Conservation (phyloP, 2,797 vertebrate genomes). For the Bovichtus variegatus region DNA sequence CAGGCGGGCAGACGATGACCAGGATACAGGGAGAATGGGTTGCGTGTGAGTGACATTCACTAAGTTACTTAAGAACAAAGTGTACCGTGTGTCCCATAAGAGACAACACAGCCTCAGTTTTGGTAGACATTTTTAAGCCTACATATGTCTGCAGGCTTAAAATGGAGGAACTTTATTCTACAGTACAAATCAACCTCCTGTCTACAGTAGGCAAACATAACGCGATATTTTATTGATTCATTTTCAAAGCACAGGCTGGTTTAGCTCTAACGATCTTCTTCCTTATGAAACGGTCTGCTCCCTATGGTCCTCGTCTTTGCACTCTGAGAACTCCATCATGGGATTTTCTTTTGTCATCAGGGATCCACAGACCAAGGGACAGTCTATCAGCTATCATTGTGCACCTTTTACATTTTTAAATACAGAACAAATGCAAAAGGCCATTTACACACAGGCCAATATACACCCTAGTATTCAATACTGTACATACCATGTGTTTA, state of each 20-base stretch:
- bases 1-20: conserved; percentile 36
- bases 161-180: neutral
- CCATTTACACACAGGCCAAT: too few species aligned
- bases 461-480: too few species aligned
- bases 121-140: neutral
- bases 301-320: too few species aligned
- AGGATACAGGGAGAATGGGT: neutral
- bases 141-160: neutral
- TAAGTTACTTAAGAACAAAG: conserved; percentile 22
- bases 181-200: neutral
- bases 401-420: too few species aligned
- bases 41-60: neutral
- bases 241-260: conserved; percentile 1
- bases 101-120: neutral
- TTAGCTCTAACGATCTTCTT: neutral
- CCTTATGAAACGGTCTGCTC: neutral
- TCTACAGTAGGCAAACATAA: neutral
- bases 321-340: too few species aligned
- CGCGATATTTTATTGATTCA: conserved; percentile 2
- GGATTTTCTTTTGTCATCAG: too few species aligned
- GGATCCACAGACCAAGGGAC: too few species aligned
- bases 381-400: too few species aligned
- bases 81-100: conserved; percentile 10
- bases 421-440: too few species aligned
- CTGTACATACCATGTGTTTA: too few species aligned